Percentiles rank a stretch among this genome's conserved stretches.
phyloP scores from a whole-genome alignment of 2,113 vertebrate genomes.

The Mormyrus lacerda region DNA sequence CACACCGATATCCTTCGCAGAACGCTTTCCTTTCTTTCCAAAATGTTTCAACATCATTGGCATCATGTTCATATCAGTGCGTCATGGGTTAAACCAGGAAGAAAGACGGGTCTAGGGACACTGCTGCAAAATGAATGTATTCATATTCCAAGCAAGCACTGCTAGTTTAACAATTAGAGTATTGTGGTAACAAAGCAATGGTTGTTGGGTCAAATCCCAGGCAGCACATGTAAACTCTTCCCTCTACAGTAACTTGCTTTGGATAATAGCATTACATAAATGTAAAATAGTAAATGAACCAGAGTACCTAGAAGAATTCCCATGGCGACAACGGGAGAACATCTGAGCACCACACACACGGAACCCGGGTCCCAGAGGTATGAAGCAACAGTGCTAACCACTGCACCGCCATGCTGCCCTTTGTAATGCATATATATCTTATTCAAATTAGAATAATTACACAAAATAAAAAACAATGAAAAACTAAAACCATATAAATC shows the following conservation, averaged over 20 bases:
- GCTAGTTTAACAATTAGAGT: neutral
- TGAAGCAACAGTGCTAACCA: neutral
- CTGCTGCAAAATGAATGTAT: neutral
- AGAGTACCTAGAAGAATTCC: neutral
- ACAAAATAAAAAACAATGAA: neutral
- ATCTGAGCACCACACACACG: neutral
- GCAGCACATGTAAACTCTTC: neutral
- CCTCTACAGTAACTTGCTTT: neutral
- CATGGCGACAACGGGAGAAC: neutral
- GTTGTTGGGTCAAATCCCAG: neutral
- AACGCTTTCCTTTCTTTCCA: neutral
- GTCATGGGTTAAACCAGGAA: neutral
- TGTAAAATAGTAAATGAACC: neutral
- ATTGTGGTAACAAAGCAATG: neutral
- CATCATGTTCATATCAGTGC: neutral
- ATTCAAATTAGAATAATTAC: neutral
- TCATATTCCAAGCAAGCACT: neutral
- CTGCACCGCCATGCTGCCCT: neutral
- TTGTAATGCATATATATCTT: neutral
- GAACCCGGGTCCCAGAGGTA: neutral
- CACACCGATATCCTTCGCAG: neutral
- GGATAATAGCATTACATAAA: neutral
- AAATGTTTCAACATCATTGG: neutral
- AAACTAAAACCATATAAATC: neutral
- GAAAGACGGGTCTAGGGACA: neutral